Percentiles rank a stretch among this genome's conserved stretches.
phyloP scores from a whole-genome alignment of 1,140 invertebrate species.

The Lamellibrachia luymesi region DNA sequence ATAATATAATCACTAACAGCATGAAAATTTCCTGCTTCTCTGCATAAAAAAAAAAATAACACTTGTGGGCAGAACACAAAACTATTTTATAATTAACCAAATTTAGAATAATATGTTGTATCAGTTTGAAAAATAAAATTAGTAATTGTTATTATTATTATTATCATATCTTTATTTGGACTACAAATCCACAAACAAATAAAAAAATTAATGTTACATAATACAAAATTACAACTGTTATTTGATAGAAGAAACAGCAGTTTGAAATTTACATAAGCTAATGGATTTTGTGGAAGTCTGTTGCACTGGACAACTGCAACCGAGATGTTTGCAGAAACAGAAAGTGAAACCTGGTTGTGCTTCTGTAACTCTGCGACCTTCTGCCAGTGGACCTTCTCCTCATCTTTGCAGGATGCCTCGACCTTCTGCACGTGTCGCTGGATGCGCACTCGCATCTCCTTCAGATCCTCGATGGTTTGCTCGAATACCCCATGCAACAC shows the following conservation, averaged over 20 bases:
- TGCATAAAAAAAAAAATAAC: not conserved
- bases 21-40: not conserved
- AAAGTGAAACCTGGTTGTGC: constrained; percentile 73
- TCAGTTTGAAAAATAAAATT: too few relatives aligned
- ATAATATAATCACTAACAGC: not conserved
- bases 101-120: too few relatives aligned
- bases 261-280: too few relatives aligned
- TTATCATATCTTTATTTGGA: too few relatives aligned
- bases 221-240: too few relatives aligned
- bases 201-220: too few relatives aligned
- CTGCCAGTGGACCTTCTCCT: constrained; percentile 79
- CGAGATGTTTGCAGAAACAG: not conserved
- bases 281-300: not conserved
- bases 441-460: constrained; percentile 79
- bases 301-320: not conserved
- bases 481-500: constrained; percentile 84
- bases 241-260: too few relatives aligned
- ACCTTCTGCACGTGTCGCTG: constrained; percentile 84
- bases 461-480: constrained; percentile 79
- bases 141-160: too few relatives aligned
- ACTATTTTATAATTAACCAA: too few relatives aligned
- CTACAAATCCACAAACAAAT: too few relatives aligned
- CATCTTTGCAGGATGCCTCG: constrained; percentile 79
- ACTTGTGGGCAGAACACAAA: too few relatives aligned
- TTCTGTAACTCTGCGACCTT: constrained; percentile 82